These are phyloP conservation scores for Siphamia tubifer DNA, from an alignment of 2,113 vertebrate species.

Conservation along the genomic window DNA sequence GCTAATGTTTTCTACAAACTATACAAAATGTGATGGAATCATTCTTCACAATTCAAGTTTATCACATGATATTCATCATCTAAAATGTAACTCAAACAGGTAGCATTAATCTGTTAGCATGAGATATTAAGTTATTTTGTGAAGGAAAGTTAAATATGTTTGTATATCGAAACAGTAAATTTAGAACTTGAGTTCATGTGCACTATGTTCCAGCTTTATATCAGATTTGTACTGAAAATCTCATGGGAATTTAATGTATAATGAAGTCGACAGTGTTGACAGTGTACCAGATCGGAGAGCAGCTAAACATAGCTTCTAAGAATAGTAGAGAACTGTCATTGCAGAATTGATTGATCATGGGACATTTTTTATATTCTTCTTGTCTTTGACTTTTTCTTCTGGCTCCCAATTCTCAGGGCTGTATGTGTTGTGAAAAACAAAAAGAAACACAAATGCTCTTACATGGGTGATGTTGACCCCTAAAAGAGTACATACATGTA, in stretches of 20 bases:
- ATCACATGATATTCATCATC: not conserved
- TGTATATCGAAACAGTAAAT: slow-evolving; percentile 4
- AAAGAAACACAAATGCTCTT: not conserved
- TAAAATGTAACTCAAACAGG: not conserved
- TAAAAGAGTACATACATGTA: slow-evolving; percentile 2
- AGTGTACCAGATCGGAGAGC: slow-evolving; percentile 24
- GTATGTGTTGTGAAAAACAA: not conserved
- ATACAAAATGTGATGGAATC: not conserved
- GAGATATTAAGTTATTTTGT: slow-evolving; percentile 7
- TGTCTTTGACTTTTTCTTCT: not conserved
- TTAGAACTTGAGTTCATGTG: slow-evolving; percentile 2
- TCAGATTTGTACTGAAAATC: slow-evolving; percentile 32
- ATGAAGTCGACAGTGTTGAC: slow-evolving; percentile 57
- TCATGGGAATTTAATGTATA: slow-evolving; percentile 33
- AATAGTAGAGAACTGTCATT: slow-evolving; percentile 46
- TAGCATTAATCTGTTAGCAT: not conserved
- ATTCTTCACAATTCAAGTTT: not conserved
- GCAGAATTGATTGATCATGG: slow-evolving; percentile 48
- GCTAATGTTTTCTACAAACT: not conserved
- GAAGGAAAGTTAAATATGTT: slow-evolving; percentile 9
- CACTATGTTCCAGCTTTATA: not conserved
- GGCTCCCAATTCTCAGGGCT: not conserved
- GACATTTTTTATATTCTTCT: not conserved
- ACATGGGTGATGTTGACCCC: not conserved
- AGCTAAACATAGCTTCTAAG: slow-evolving; percentile 58